phyloP scores from a whole-genome alignment of 92 coral and sea anemone genomes.

The Galaxea fascicularis region DNA sequence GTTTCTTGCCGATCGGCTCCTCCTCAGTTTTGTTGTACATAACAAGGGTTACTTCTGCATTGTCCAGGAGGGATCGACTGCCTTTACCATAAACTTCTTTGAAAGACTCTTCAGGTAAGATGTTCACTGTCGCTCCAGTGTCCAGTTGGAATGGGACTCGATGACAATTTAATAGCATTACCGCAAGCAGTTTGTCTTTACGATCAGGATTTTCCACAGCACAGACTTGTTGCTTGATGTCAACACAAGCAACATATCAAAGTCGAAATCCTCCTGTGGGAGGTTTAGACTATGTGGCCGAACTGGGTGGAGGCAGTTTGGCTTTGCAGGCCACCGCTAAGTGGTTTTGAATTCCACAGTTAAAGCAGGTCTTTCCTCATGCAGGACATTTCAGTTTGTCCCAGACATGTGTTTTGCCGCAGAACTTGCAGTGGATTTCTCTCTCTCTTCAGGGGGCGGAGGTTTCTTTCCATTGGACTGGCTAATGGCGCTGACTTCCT shows the following conservation, averaged over 20 bases:
- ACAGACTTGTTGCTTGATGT: slow-evolving; percentile 27
- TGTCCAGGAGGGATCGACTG: slow-evolving; percentile 33
- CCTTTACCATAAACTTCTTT: slow-evolving; percentile 44
- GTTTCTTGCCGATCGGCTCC: slow-evolving; percentile 61
- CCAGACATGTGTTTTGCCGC: slow-evolving; percentile 57
- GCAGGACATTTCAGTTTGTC: no score
- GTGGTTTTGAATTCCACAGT: slow-evolving; percentile 61
- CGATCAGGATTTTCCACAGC: slow-evolving; percentile 28
- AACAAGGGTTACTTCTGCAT: no score
- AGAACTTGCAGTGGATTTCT: slow-evolving; percentile 51
- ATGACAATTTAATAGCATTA: slow-evolving; percentile 32
- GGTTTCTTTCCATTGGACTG: not conserved
- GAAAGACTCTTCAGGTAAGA: slow-evolving; percentile 17
- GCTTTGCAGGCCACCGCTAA: slow-evolving; percentile 51
- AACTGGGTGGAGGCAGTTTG: slow-evolving; percentile 16
- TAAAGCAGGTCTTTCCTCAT: slow-evolving; percentile 50
- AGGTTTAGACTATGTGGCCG: not conserved
- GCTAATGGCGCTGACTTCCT: slow-evolving; percentile 30
- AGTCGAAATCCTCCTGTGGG: slow-evolving; percentile 23
- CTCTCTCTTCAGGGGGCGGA: slow-evolving; percentile 21
- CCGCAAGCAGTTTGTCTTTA: slow-evolving; percentile 35
- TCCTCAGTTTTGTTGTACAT: slow-evolving; percentile 66
- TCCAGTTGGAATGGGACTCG: slow-evolving; percentile 50
- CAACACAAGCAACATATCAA: slow-evolving; percentile 56
- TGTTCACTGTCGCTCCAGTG: slow-evolving; percentile 62